A percentile compares a stretch with the other conserved stretches of the same genome.
Conservation (phyloP, 2,888 invertebrate genomes). For the Erebia epiphron region DNA sequence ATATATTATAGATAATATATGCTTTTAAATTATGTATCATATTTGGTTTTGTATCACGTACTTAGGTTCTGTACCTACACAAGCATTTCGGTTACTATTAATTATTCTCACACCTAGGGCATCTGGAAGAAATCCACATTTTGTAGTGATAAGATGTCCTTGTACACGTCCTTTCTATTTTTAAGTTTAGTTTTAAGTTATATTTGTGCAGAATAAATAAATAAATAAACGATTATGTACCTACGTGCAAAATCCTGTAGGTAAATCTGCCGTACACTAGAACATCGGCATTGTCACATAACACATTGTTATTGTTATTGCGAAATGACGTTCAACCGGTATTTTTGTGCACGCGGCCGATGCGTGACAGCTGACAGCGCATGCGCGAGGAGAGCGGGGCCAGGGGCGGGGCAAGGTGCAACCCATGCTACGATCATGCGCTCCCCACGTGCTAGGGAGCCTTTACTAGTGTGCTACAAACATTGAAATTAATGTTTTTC, state of each 20-base stretch:
- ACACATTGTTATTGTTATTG: background rate
- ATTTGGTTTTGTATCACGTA: too few species aligned
- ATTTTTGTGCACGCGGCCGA: constrained; percentile 55
- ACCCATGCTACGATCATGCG: constrained; percentile 69
- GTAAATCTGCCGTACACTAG: constrained; percentile 6
- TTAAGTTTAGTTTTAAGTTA: too few species aligned
- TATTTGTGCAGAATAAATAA: too few species aligned
- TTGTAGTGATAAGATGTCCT: too few species aligned
- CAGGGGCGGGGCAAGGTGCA: constrained; percentile 39
- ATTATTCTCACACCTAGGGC: too few species aligned
- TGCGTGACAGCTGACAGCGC: constrained; percentile 47
- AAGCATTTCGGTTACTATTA: too few species aligned
- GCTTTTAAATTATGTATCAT: too few species aligned
- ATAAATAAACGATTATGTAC: too few species aligned
- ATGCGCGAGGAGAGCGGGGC: constrained; percentile 36
- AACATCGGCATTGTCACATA: constrained; percentile 15
- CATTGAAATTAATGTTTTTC: background rate
- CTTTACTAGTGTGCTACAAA: constrained; percentile 57
- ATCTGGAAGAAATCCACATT: too few species aligned
- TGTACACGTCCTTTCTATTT: too few species aligned
- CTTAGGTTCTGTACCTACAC: too few species aligned
- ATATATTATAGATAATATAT: too few species aligned
- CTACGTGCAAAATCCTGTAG: background rate
- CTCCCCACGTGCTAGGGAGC: constrained; percentile 65
- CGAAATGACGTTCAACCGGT: constrained; percentile 52